phyloP scores from a whole-genome alignment of 2,113 vertebrate species.

The Grammomys dolichurus region DNA sequence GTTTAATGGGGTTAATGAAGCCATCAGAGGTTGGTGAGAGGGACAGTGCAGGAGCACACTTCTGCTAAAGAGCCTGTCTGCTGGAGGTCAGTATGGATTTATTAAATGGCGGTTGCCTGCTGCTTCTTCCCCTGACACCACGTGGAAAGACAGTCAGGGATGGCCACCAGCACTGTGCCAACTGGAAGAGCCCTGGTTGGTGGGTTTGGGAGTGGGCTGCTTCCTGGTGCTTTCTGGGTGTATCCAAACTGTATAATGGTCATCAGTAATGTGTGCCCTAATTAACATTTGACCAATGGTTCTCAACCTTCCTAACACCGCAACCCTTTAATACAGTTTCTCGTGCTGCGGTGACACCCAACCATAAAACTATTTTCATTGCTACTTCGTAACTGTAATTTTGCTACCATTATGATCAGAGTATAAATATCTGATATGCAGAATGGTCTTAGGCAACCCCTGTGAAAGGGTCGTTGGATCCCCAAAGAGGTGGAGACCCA shows the following conservation, averaged over 20 bases:
- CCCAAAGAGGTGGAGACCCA: background rate
- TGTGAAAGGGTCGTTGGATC: background rate
- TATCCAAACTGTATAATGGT: background rate
- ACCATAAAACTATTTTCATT: background rate
- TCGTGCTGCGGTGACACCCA: background rate
- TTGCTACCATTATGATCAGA: background rate
- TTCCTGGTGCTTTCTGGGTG: background rate
- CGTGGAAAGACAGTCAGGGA: background rate
- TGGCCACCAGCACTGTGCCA: background rate
- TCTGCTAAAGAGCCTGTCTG: background rate
- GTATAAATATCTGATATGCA: background rate
- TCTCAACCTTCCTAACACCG: background rate
- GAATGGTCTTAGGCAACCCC: background rate
- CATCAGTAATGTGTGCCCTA: too few relatives aligned
- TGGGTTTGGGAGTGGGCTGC: background rate
- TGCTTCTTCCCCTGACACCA: background rate
- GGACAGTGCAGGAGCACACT: background rate
- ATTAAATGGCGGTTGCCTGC: slow-evolving; percentile 13
- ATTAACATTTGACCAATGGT: background rate
- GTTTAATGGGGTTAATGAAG: slow-evolving; percentile 81
- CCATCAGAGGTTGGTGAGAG: slow-evolving; percentile 63
- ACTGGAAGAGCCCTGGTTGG: background rate
- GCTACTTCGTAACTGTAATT: background rate
- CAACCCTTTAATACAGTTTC: background rate
- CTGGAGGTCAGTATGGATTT: slow-evolving; percentile 32